A percentile compares a stretch with the other conserved stretches of the same genome.
Conservation (phyloP, 1,140 invertebrate species). For the Cyclargus thomasi region DNA sequence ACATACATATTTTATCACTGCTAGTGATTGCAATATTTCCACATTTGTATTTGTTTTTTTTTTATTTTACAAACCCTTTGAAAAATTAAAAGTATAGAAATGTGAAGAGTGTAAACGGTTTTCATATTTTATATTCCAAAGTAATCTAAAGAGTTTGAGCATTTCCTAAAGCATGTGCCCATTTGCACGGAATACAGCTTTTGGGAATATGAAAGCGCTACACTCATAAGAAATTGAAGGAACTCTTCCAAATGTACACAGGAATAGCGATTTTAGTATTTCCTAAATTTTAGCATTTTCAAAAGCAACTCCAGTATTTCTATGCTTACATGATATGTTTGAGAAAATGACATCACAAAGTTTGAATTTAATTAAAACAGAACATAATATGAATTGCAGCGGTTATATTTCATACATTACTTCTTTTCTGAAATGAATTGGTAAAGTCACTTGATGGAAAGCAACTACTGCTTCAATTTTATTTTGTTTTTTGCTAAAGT, state of each 20-base stretch:
- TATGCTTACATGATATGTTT: background rate
- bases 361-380: too few species aligned
- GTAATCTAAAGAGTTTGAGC: background rate
- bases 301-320: background rate
- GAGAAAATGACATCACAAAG: background rate
- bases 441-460: too few species aligned
- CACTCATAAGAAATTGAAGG: background rate
- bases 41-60: background rate
- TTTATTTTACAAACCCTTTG: too few species aligned
- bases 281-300: background rate
- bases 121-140: background rate
- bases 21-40: slow-evolving; percentile 15
- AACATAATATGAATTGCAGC: too few species aligned
- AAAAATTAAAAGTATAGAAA: background rate
- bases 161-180: background rate
- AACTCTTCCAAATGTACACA: background rate
- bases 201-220: slow-evolving; percentile 2
- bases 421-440: too few species aligned
- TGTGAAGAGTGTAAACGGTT: background rate
- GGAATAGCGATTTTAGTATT: background rate
- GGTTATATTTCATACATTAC: too few species aligned
- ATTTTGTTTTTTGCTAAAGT: too few species aligned
- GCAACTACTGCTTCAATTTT: too few species aligned
- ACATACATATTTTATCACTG: slow-evolving; percentile 35
- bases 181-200: background rate